Evolutionary conservation across 2,797 vertebrate genomes (phyloP).

Genomic region (Anolis apletophallus): DNA sequence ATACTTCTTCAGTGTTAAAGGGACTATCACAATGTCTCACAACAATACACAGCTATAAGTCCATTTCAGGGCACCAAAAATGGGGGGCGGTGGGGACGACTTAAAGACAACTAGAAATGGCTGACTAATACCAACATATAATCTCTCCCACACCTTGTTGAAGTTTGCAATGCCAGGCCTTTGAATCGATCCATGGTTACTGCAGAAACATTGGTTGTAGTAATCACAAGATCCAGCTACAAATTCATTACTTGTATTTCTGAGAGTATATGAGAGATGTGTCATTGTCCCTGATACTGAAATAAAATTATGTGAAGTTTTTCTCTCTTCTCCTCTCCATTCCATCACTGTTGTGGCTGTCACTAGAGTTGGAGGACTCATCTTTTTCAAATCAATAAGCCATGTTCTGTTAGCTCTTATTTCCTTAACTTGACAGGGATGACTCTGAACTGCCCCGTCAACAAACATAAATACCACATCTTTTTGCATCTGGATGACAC

Average conservation of each 20-base stretch:
- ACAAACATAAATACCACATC: not conserved
- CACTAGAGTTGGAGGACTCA: not conserved
- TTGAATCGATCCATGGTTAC: not conserved
- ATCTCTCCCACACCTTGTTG: too few species aligned
- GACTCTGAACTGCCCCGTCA: not conserved
- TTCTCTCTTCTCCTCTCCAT: not conserved
- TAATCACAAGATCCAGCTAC: not conserved
- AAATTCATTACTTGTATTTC: not conserved
- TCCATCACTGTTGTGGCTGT: not conserved
- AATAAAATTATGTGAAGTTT: not conserved
- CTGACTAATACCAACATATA: not conserved
- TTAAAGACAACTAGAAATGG: not conserved
- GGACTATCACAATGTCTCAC: not conserved
- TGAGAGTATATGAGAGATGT: not conserved
- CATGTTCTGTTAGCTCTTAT: conserved; percentile 17
- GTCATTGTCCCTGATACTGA: not conserved
- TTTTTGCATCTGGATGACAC: not conserved
- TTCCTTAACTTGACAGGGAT: not conserved
- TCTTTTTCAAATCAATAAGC: not conserved
- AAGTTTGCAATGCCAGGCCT: not conserved
- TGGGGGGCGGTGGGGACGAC: too few species aligned
- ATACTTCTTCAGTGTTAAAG: too few species aligned
- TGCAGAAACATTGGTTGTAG: not conserved
- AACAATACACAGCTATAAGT: not conserved
- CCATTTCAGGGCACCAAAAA: not conserved